Conservation (phyloP, 2,113 vertebrate genomes). For the Microcebus jonahi region DNA sequence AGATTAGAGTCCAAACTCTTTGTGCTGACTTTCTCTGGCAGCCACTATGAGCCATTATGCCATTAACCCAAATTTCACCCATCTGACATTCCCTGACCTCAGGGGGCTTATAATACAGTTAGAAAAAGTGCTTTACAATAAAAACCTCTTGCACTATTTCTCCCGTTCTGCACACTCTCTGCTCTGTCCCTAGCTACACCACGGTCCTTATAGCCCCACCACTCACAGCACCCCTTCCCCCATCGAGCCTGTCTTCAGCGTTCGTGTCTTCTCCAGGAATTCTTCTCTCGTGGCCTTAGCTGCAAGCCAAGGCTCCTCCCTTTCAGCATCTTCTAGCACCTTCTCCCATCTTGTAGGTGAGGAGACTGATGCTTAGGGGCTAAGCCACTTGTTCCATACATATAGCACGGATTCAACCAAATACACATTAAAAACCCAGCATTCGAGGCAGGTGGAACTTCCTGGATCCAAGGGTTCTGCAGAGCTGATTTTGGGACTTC, state of each 20-base stretch:
- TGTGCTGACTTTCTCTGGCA: background rate
- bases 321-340: background rate
- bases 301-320: too few species aligned
- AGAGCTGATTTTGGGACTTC: background rate
- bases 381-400: background rate
- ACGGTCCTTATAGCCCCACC: background rate
- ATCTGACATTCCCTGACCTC: background rate
- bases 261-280: background rate
- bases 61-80: background rate
- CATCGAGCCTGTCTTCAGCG: accelerated
- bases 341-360: background rate
- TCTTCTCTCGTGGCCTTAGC: too few species aligned
- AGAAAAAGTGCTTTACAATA: background rate
- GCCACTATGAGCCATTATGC: background rate
- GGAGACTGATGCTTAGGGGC: background rate
- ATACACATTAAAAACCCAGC: background rate
- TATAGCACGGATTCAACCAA: background rate
- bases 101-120: background rate
- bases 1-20: background rate
- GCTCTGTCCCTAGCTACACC: background rate
- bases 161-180: background rate
- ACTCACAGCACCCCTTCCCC: background rate
- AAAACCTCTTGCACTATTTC: background rate
- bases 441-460: background rate
- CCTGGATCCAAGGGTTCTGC: background rate